Evolutionary conservation across 2,797 vertebrate genomes (phyloP).

Genomic region (Lindbergichthys nudifrons): DNA sequence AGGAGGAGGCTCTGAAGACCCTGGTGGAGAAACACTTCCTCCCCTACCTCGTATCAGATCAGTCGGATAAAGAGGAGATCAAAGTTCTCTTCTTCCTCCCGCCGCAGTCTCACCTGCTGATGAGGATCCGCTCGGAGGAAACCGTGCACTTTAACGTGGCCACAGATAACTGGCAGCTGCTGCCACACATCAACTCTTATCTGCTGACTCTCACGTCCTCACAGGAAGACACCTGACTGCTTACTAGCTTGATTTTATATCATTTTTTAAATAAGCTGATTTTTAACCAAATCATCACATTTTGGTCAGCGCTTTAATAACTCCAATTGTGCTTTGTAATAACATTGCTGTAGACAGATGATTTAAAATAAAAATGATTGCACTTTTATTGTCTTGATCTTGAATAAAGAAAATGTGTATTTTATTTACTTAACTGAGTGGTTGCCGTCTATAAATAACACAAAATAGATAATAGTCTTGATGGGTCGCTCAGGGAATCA

Average conservation of each 20-base stretch:
- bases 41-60: constrained; percentile 77
- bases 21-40: constrained; percentile 82
- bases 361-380: constrained; percentile 49
- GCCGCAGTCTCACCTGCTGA: constrained; percentile 83
- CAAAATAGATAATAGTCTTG: too few relatives aligned
- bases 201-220: constrained; percentile 74
- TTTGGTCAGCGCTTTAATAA: constrained; percentile 30
- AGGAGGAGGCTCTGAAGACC: constrained; percentile 55
- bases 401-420: constrained; percentile 30
- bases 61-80: constrained; percentile 42
- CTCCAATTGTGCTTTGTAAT: constrained; percentile 1
- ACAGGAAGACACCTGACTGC: constrained; percentile 17
- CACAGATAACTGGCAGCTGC: constrained; percentile 88
- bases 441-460: too few relatives aligned
- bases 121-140: constrained; percentile 74
- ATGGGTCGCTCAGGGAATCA: too few relatives aligned
- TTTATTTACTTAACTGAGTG: too few relatives aligned
- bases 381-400: constrained; percentile 46
- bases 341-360: neutral
- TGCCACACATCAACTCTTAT: constrained; percentile 84
- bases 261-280: neutral
- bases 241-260: constrained; percentile 33
- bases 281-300: constrained; percentile 53
- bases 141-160: constrained; percentile 81
- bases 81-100: constrained; percentile 86